Base-by-base conservation (phyloP, 2,113 vertebrate genomes). In the Notarius quadriscutis region DNA sequence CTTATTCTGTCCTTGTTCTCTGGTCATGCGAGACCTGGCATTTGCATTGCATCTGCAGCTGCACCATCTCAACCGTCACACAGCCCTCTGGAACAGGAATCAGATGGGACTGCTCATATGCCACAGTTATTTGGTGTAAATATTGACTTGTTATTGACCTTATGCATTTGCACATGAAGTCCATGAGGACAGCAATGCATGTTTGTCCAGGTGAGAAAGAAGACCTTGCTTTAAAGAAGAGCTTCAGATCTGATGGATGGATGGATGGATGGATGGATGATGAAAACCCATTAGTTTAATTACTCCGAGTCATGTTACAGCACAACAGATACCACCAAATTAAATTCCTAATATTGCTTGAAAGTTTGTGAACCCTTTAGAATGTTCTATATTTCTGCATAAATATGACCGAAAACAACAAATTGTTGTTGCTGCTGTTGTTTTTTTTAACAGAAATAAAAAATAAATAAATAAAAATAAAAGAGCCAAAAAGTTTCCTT, bases 91-190 rank as follows among this genome's bases (percentile, higher is more conserved):
- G 57, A 58, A 62, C 3, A 60, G 79, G 27, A 81, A 18, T 81
- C 79, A 63, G 58, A 48, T 9, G 81, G 81, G 78, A 80, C 27
- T 18, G 27, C 57, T 82, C 41, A 82, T 63, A 82, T 65, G 81
- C 65, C 81, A 82, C 81, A 50, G 81, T 65, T 82, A 82, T 82
- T 81, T 81, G 58, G 34, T 41, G 34, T 81, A 81, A 81, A 81
- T 81, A 81, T 81, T 62, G 80, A 81, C 80, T 62, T 20, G 55
- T 48, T 82, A 82, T 65, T 82, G 81, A 82, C 81, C 58, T 82
- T 82, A 82, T 63, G 34, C 30, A 50, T 82, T 82, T 65, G 58
- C 81, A 82, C 18, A 65, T 65, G 58, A 82, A 50, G 81, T 65
- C 81, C 81, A 82, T 41, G 53, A 80, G 78, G 78, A 80, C 53